These are phyloP conservation scores for Steinernema carpocapsae DNA, from an alignment of 2,888 invertebrate genomes.

Conservation along the genomic window DNA sequence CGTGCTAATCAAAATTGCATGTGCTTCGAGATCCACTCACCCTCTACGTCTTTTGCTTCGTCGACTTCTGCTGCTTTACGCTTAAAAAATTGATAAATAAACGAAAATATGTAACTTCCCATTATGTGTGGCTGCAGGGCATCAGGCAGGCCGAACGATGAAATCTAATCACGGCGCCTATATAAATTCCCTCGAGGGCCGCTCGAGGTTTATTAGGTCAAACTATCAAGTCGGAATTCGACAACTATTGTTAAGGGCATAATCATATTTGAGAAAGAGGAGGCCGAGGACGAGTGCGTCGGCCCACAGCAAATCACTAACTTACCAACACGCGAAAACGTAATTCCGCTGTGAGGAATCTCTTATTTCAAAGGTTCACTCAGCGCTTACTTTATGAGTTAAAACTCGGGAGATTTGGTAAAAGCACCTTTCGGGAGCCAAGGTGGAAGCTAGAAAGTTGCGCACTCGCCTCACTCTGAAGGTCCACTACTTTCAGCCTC, in stretches of 20 bases:
- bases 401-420: too few species aligned
- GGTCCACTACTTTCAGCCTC: constrained; percentile 1
- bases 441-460: neutral
- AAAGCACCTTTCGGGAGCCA: neutral
- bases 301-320: constrained; percentile 32
- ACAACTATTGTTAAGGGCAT: constrained; percentile 35
- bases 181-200: constrained; percentile 29
- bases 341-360: neutral
- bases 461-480: neutral
- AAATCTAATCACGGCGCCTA: constrained; percentile 28
- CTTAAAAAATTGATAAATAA: constrained; percentile 32
- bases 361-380: constrained; percentile 3
- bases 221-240: constrained; percentile 34
- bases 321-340: constrained; percentile 19
- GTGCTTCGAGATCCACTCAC: neutral
- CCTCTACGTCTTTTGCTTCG: neutral
- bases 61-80: neutral
- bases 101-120: constrained; percentile 35
- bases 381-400: too few species aligned
- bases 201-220: constrained; percentile 35
- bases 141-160: constrained; percentile 16
- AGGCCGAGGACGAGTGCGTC: constrained; percentile 4
- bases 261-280: constrained; percentile 29
- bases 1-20: constrained; percentile 33
- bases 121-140: constrained; percentile 6